Base-by-base conservation (phyloP, 2,113 vertebrate genomes). In the Microtus oregoni region DNA sequence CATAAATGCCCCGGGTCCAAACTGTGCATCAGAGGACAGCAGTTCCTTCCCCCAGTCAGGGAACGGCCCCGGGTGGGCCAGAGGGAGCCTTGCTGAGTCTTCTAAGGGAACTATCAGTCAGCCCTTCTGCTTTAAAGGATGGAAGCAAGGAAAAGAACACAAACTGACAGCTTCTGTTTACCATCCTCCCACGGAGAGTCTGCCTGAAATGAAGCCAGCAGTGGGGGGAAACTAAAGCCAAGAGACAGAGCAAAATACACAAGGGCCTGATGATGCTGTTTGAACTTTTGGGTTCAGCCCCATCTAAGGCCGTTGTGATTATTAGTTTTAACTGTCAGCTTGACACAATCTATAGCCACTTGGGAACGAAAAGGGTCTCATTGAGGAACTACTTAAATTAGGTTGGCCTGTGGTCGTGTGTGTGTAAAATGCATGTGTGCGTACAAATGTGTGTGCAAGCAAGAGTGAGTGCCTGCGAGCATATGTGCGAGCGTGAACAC, bases 161-260 rank as follows among this genome's bases (percentile, higher is more conserved):
- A 86, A 77, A 28, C 86, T 70, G n/a, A 86, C 52, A 92, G 91
- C 70, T 88, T 44, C 13, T 81, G 68, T 35, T 81, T 65, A 83
- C 14, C 35, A 63, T 83, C 65, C 94, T 93, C 92, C 70, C 3
- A 89, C 35, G 12, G 30, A 85, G 20, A 94, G 44, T 81, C 65
- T 95, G 41, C 65, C 86, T 72, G 70, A 92, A 92, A 91, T 65
- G 44, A 94, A 95, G 44, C 17, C 52, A 87, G 88, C n/a, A 76
- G 6, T 41, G 2, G 70, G n/a, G 87, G 87, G 55, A 79, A 85
- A 83, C 58, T n/a, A 41, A 85, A 90, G 26, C 41, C 17, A 90
- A 88, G 44, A 96, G 19, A 35, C 1, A 87, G 17, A 90, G 38
- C 50, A 79, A 96, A 89, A 93, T 24, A 65, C 44, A 61, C 41